Conservation (phyloP, 2,113 vertebrate species). For the Guaruba guarouba region DNA sequence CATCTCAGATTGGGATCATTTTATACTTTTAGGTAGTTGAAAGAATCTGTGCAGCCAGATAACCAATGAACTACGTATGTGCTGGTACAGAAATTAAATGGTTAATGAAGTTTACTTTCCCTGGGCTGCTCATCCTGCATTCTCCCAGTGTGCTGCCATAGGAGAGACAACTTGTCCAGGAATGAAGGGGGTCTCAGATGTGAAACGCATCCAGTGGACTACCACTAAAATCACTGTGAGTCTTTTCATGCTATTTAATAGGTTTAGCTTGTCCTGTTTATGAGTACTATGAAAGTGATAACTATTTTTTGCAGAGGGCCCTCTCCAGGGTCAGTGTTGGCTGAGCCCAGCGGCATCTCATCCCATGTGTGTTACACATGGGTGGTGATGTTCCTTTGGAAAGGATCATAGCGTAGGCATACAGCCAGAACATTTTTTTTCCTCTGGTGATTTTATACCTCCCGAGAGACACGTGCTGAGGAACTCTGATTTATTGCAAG, state of each 20-base stretch:
- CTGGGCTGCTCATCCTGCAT: neutral
- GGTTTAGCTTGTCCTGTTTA: neutral
- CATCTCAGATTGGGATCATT: neutral
- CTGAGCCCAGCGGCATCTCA: neutral
- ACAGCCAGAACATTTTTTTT: neutral
- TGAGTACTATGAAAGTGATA: neutral
- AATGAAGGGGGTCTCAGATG: neutral
- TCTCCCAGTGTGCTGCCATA: neutral
- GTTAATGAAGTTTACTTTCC: conserved; percentile 5
- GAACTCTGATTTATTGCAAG: conserved; percentile 3
- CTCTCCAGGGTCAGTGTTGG: neutral
- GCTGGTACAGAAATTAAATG: neutral
- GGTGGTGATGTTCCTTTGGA: neutral
- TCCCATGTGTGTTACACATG: fast-evolving
- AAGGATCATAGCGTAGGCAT: neutral
- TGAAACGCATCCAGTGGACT: neutral
- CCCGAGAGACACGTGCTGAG: neutral
- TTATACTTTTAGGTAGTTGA: neutral
- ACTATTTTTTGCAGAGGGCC: neutral
- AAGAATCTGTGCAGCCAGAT: neutral
- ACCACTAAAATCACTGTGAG: neutral
- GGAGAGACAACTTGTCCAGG: neutral
- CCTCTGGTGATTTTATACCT: conserved; percentile 27
- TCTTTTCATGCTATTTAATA: neutral
- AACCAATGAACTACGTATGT: neutral